Conservation (phyloP, 2,888 invertebrate genomes). For the Elaeidobius kamerunicus region DNA sequence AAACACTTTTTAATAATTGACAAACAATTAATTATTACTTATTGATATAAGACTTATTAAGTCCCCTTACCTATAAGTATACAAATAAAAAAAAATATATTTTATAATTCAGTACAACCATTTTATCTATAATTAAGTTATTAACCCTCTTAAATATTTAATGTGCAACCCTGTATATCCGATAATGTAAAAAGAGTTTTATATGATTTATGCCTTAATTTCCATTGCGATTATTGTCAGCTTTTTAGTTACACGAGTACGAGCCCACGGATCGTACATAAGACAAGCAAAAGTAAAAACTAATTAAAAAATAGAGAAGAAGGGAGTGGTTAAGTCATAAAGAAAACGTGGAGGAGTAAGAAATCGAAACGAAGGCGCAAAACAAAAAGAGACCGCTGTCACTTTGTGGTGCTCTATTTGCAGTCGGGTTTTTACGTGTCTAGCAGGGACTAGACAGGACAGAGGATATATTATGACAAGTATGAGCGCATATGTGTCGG, state of each 20-base stretch:
- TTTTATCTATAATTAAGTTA: too few species aligned
- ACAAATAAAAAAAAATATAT: too few species aligned
- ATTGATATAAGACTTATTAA: too few species aligned
- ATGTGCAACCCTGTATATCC: too few species aligned
- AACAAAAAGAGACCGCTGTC: constrained; percentile 21
- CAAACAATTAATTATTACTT: too few species aligned
- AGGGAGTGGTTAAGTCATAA: constrained; percentile 16
- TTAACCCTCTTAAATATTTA: too few species aligned
- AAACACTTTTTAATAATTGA: too few species aligned
- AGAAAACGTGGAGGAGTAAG: constrained; percentile 24
- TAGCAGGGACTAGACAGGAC: constrained; percentile 18
- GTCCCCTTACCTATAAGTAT: too few species aligned
- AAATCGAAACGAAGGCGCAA: constrained; percentile 20
- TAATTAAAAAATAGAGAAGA: constrained; percentile 17
- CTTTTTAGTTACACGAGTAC: background rate
- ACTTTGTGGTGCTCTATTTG: constrained; percentile 21
- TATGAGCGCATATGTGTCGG: constrained; percentile 22
- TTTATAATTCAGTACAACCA: too few species aligned
- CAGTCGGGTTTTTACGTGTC: constrained; percentile 14
- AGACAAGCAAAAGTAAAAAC: constrained; percentile 3
- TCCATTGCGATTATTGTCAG: too few species aligned
- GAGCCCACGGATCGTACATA: background rate
- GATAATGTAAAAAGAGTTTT: too few species aligned
- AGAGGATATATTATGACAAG: constrained; percentile 24
- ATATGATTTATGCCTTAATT: too few species aligned